Conservation (phyloP, 1,140 invertebrate species). For the Mizuhopecten yessoensis region DNA sequence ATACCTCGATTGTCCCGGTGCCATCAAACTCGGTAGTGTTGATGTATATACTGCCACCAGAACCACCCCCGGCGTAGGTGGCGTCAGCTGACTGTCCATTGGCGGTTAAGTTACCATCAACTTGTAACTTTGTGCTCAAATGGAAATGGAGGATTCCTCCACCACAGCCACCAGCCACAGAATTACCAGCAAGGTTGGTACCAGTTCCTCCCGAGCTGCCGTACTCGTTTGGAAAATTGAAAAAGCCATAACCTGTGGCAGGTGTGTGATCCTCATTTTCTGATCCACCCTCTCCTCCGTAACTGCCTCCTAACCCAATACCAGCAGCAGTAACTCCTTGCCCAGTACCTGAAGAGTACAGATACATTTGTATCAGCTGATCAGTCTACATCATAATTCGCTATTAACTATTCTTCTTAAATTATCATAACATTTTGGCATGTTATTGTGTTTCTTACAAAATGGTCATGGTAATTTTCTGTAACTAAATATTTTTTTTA, state of each 20-base stretch:
- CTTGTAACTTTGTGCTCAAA: conserved; percentile 64
- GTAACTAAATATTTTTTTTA: no score
- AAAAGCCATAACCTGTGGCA: conserved; percentile 70
- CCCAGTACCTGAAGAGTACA: conserved; percentile 54
- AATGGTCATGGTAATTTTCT: no score
- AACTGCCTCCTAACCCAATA: conserved; percentile 73
- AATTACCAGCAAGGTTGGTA: conserved; percentile 20
- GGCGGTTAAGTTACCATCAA: conserved; percentile 72
- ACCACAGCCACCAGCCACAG: conserved; percentile 72
- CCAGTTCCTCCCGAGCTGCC: conserved; percentile 74
- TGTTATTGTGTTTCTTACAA: no score
- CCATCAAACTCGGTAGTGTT: conserved; percentile 70
- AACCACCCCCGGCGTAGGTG: conserved; percentile 67
- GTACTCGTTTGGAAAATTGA: conserved; percentile 71
- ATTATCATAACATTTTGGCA: no score
- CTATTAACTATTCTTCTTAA: no score
- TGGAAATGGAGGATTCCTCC: conserved; percentile 74
- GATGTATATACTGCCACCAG: conserved; percentile 74
- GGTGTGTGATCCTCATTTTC: conserved; percentile 54
- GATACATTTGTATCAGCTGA: not conserved
- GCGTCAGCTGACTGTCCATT: conserved; percentile 67
- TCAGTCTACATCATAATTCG: no score
- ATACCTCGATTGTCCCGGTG: conserved; percentile 72
- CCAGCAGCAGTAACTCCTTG: conserved; percentile 53
- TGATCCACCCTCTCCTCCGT: conserved; percentile 76